Percentiles rank a stretch among this genome's conserved stretches.
These are phyloP conservation scores for Ophonus ardosiacus DNA, from an alignment of 2,888 invertebrate species.

Conservation along the genomic window DNA sequence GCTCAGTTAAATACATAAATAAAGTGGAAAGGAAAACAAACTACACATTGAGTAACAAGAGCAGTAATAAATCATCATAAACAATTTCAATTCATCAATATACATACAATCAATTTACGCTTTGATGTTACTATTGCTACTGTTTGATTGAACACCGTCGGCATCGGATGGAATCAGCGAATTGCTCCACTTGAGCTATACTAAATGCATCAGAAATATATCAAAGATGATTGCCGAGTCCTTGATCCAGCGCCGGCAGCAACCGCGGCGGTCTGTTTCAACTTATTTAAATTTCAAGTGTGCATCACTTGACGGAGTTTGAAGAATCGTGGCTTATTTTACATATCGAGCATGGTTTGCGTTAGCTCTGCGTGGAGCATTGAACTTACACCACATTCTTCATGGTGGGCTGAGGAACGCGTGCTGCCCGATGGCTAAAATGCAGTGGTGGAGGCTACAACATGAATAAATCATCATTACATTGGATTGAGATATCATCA, in stretches of 20 bases:
- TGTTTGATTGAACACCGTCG: slow-evolving; percentile 37
- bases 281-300: slow-evolving; percentile 57
- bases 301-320: slow-evolving; percentile 50
- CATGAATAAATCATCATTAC: neutral
- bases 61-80: slow-evolving; percentile 7
- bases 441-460: slow-evolving; percentile 24
- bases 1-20: neutral
- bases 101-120: slow-evolving; percentile 28
- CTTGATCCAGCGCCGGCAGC: neutral
- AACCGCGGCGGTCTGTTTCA: slow-evolving; percentile 32
- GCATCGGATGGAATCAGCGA: neutral
- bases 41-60: neutral
- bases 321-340: slow-evolving; percentile 52
- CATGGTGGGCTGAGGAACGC: slow-evolving; percentile 56
- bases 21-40: neutral
- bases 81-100: slow-evolving; percentile 17
- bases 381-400: slow-evolving; percentile 62
- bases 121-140: slow-evolving; percentile 22
- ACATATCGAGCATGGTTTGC: slow-evolving; percentile 38
- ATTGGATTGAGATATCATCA: neutral
- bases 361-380: slow-evolving; percentile 52
- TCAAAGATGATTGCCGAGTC: slow-evolving; percentile 45
- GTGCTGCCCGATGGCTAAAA: slow-evolving; percentile 54
- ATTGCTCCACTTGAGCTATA: slow-evolving; percentile 33
- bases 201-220: slow-evolving; percentile 36